Evolutionary conservation across 2,113 vertebrate genomes (phyloP).

Genomic region (Rhodinocichla rosea): DNA sequence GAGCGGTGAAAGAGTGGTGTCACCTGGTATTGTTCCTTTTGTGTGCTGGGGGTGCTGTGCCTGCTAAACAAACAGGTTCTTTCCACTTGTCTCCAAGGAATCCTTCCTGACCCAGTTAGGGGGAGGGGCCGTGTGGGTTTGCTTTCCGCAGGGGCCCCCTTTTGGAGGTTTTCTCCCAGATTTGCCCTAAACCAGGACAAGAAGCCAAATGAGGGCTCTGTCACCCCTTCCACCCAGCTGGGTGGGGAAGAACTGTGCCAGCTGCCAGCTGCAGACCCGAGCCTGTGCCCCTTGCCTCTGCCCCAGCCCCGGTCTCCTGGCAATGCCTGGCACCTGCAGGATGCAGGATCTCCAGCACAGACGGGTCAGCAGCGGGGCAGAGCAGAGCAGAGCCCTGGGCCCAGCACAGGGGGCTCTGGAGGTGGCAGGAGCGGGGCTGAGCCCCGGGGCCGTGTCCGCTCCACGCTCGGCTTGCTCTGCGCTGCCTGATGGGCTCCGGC

Average conservation of each 20-base stretch:
- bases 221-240: background rate
- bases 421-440: background rate
- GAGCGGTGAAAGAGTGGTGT: too few species aligned
- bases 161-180: too few species aligned
- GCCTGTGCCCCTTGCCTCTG: background rate
- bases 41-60: too few species aligned
- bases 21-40: too few species aligned
- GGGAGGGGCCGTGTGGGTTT: too few species aligned
- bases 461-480: background rate
- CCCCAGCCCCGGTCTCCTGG: background rate
- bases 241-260: background rate
- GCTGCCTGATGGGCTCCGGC: constrained; percentile 32
- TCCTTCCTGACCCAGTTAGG: too few species aligned
- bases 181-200: too few species aligned
- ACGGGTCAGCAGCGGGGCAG: background rate
- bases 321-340: accelerated
- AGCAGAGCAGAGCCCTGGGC: too few species aligned
- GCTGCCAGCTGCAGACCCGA: background rate
- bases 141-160: too few species aligned
- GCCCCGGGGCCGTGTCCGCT: background rate
- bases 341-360: background rate
- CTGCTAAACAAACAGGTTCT: too few species aligned
- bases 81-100: too few species aligned
- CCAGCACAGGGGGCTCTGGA: accelerated
- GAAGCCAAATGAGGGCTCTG: background rate